Conservation (phyloP, 2,113 vertebrate species). For the Charina bottae region DNA sequence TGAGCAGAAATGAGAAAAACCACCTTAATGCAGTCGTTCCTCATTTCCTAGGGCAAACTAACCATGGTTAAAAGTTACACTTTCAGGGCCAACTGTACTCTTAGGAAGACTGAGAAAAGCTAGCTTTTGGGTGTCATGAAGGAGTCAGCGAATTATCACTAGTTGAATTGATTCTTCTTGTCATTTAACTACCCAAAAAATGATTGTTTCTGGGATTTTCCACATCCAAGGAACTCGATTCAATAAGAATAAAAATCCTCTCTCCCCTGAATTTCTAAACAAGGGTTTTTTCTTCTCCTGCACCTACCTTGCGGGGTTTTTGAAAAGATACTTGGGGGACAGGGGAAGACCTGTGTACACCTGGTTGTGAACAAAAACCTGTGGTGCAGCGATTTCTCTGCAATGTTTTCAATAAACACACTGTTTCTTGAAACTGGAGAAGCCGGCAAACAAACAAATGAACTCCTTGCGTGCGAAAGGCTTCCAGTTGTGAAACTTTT, state of each 20-base stretch:
- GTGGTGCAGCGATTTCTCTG: neutral
- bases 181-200: neutral
- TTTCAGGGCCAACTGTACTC: neutral
- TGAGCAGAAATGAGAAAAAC: neutral
- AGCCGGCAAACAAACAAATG: neutral
- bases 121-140: neutral
- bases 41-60: neutral
- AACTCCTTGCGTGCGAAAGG: neutral
- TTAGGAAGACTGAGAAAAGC: neutral
- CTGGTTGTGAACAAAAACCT: too few relatives aligned
- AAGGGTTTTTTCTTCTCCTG: neutral
- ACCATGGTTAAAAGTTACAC: neutral
- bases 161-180: neutral
- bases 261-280: neutral
- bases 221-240: neutral
- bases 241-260: neutral
- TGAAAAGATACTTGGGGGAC: neutral
- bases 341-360: too few relatives aligned
- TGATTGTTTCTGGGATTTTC: neutral
- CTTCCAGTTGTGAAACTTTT: neutral
- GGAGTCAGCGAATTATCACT: neutral
- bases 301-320: neutral
- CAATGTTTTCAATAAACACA: neutral
- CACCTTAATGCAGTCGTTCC: neutral
- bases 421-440: neutral